phyloP scores from a whole-genome alignment of 2,797 vertebrate genomes.

The Silurus lanzhouensis region DNA sequence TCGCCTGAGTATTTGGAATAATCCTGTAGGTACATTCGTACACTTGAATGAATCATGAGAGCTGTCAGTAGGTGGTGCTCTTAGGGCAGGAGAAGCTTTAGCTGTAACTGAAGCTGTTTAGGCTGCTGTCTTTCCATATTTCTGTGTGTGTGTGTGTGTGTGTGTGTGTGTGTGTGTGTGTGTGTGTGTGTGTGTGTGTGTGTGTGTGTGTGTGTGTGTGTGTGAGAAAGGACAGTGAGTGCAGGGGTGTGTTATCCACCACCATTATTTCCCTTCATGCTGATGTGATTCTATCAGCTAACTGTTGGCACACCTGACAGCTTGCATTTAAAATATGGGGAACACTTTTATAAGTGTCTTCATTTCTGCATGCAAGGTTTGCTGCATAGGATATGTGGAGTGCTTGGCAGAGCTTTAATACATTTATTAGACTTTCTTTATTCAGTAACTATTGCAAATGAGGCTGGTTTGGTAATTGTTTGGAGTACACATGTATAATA shows the following conservation, averaged over 20 bases:
- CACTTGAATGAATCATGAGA: conserved; percentile 65
- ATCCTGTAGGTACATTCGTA: neutral
- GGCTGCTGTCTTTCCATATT: conserved; percentile 47
- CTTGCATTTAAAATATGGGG: neutral
- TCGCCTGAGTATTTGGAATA: neutral
- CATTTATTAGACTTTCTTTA: neutral
- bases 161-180: conserved; percentile 53
- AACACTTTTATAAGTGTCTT: neutral
- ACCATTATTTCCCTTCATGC: conserved; percentile 74
- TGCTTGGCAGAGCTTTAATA: neutral
- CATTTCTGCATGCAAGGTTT: neutral
- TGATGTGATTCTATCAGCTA: conserved; percentile 71
- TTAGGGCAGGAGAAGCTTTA: conserved; percentile 70
- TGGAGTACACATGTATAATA: neutral
- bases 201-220: conserved; percentile 2
- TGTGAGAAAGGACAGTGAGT: neutral
- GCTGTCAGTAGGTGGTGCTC: conserved; percentile 84
- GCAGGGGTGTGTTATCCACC: conserved; percentile 31
- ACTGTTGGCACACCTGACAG: conserved; percentile 47
- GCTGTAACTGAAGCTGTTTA: conserved; percentile 29
- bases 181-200: conserved; percentile 26
- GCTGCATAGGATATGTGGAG: neutral
- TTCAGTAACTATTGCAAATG: neutral
- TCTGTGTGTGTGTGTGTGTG: conserved; percentile 57
- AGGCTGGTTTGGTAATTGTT: neutral